A percentile compares a stretch with the other conserved stretches of the same genome.
Conservation (phyloP, 2,888 invertebrate species). For the Mactromeris polynyma region DNA sequence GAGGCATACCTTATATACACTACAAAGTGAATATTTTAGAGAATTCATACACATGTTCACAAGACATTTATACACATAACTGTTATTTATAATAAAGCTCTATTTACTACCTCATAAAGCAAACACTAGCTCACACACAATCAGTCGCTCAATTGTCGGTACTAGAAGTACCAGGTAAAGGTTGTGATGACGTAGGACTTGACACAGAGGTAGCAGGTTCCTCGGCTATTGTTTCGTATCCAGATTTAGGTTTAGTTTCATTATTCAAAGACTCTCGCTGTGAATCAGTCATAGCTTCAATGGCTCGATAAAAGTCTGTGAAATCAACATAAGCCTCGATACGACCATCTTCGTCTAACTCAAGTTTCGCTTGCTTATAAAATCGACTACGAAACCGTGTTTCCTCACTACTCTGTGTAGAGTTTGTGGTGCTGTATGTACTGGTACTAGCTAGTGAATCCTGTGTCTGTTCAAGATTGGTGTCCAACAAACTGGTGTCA, state of each 20-base stretch:
- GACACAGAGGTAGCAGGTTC: constrained; percentile 72
- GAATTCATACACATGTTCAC: too few relatives aligned
- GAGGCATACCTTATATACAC: too few relatives aligned
- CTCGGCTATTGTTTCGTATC: constrained; percentile 84
- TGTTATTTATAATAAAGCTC: background rate
- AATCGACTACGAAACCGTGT: constrained; percentile 77
- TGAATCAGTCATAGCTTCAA: constrained; percentile 83
- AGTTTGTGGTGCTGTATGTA: constrained; percentile 81
- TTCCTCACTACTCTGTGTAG: constrained; percentile 84
- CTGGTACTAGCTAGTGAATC: constrained; percentile 67
- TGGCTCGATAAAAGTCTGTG: constrained; percentile 89
- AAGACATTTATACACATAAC: too few relatives aligned
- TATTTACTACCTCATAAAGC: background rate
- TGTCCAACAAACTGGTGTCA: constrained; percentile 54
- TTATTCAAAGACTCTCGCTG: constrained; percentile 80
- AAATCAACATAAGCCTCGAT: constrained; percentile 95
- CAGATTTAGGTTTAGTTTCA: constrained; percentile 83
- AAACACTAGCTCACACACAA: background rate
- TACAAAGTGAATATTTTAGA: too few relatives aligned
- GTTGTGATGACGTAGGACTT: constrained; percentile 33
- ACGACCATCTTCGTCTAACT: constrained; percentile 90
- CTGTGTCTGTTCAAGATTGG: constrained; percentile 53
- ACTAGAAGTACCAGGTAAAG: constrained; percentile 27
- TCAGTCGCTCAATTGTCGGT: constrained; percentile 5
- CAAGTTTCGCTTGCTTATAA: constrained; percentile 81